A percentile compares a stretch with the other conserved stretches of the same genome.
phyloP scores from a whole-genome alignment of 2,113 vertebrate genomes.

The Varanus komodoensis region DNA sequence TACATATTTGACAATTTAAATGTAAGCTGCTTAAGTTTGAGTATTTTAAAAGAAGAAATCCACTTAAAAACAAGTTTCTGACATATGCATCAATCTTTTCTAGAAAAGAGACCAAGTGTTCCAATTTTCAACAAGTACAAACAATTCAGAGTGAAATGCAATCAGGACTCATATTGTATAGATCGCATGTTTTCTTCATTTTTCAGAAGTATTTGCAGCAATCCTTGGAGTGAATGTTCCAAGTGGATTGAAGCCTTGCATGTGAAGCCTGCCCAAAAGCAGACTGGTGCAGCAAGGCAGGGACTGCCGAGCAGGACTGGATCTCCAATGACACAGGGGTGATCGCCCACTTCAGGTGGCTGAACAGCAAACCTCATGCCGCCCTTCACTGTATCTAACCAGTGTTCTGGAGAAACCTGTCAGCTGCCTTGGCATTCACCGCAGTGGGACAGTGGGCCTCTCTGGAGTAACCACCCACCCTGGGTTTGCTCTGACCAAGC shows the following conservation, averaged over 20 bases:
- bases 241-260: neutral
- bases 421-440: too few relatives aligned
- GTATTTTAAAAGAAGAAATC: neutral
- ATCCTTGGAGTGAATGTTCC: neutral
- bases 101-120: neutral
- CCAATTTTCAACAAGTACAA: neutral
- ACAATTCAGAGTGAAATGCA: neutral
- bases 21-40: constrained; percentile 22
- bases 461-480: too few relatives aligned
- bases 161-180: neutral
- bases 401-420: too few relatives aligned
- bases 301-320: neutral
- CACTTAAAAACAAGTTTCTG: neutral
- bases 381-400: too few relatives aligned
- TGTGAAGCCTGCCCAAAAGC: neutral
- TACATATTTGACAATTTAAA: constrained; percentile 53
- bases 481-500: too few relatives aligned
- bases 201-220: neutral
- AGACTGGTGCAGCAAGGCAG: neutral
- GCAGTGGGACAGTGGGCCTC: too few relatives aligned
- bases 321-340: too few relatives aligned
- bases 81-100: neutral
- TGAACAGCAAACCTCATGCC: neutral
- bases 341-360: too few relatives aligned
- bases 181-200: neutral